Conservation (phyloP, 2,797 vertebrate genomes). For the Falco cherrug region DNA sequence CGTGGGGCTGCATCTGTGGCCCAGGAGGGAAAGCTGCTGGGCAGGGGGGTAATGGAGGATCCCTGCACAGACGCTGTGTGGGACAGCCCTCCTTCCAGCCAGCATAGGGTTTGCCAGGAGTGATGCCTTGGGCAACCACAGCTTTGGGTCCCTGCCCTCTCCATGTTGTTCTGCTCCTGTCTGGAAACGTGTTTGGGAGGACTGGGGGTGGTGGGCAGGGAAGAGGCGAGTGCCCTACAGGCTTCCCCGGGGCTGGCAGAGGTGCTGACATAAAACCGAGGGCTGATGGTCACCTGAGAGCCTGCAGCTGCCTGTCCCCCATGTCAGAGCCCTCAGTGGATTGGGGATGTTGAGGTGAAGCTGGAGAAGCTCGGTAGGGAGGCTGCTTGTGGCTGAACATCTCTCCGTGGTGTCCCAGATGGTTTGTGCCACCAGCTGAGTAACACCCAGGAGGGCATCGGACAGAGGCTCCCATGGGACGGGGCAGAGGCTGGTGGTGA, state of each 20-base stretch:
- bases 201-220: neutral
- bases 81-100: neutral
- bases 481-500: neutral
- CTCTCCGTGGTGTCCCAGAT: accelerated
- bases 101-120: accelerated
- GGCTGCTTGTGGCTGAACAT: neutral
- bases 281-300: neutral
- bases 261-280: neutral
- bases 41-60: neutral
- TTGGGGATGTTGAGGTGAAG: accelerated
- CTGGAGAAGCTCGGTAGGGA: neutral
- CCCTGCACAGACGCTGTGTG: neutral
- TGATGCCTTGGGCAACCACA: neutral
- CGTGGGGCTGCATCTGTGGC: neutral
- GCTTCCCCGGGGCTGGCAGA: neutral
- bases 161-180: neutral
- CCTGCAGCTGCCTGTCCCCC: neutral
- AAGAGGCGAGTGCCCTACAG: neutral
- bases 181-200: neutral
- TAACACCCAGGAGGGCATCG: neutral
- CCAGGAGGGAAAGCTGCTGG: neutral
- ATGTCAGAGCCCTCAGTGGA: accelerated
- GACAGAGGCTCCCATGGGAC: accelerated
- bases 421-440: neutral
- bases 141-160: neutral